Evolutionary conservation across 2,113 vertebrate species (phyloP).

Genomic region (Chamaetylas fuelleborni): DNA sequence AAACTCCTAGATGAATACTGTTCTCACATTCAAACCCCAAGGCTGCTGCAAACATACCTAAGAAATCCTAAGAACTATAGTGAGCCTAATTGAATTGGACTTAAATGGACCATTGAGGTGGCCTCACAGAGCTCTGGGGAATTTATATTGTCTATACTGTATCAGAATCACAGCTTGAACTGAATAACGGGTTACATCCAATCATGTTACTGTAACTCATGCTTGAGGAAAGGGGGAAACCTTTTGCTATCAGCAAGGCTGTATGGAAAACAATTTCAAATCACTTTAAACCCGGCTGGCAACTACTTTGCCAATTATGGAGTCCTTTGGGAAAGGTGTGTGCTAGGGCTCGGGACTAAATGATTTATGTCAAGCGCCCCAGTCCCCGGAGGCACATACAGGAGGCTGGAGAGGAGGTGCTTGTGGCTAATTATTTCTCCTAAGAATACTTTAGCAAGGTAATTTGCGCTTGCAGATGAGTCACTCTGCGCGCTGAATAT

Average conservation of each 20-base stretch:
- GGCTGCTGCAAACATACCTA: slow-evolving; percentile 80
- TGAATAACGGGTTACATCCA: slow-evolving; percentile 83
- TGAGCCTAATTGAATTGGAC: slow-evolving; percentile 86
- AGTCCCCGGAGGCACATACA: slow-evolving; percentile 71
- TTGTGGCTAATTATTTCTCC: slow-evolving; percentile 82
- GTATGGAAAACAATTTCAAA: slow-evolving; percentile 85
- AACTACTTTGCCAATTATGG: slow-evolving; percentile 85
- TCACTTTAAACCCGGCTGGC: slow-evolving; percentile 83
- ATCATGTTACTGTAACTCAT: slow-evolving; percentile 84
- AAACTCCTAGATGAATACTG: slow-evolving; percentile 83
- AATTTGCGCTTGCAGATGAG: slow-evolving; percentile 82
- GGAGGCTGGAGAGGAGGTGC: slow-evolving; percentile 75
- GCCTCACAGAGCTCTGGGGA: slow-evolving; percentile 77
- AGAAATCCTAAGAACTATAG: slow-evolving; percentile 82
- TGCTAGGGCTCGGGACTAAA: slow-evolving; percentile 78
- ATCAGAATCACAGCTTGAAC: slow-evolving; percentile 86
- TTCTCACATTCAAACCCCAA: slow-evolving; percentile 82
- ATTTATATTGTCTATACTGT: slow-evolving; percentile 83
- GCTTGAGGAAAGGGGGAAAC: slow-evolving; percentile 80
- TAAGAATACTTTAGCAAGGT: slow-evolving; percentile 81
- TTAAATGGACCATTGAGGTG: slow-evolving; percentile 85
- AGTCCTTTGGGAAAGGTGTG: slow-evolving; percentile 79
- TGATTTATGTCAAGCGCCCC: slow-evolving; percentile 82
- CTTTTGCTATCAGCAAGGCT: slow-evolving; percentile 82
- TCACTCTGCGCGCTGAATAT: slow-evolving; percentile 60